These are phyloP conservation scores for Salvator merianae DNA, from an alignment of 2,113 vertebrate species.

Conservation along the genomic window DNA sequence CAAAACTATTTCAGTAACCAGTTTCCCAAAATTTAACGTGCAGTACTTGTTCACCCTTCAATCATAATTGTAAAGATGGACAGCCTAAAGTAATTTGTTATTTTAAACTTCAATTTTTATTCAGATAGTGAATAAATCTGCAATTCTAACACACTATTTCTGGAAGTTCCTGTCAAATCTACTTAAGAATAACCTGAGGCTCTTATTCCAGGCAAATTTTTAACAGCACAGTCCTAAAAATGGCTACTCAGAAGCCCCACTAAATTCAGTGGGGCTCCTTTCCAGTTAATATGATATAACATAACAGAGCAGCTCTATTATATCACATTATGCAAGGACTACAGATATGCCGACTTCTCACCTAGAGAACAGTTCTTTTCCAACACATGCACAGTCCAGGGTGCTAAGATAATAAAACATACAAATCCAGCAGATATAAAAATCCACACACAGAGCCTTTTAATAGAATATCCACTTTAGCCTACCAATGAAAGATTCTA, in stretches of 20 bases:
- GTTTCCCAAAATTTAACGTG: slow-evolving; percentile 16
- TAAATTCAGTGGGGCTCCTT: background rate
- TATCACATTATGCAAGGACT: background rate
- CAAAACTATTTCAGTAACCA: slow-evolving; percentile 21
- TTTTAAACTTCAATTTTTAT: slow-evolving; percentile 62
- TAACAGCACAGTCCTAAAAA: background rate
- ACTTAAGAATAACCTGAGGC: slow-evolving; percentile 36
- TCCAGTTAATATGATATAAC: background rate
- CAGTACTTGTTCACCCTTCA: slow-evolving; percentile 50
- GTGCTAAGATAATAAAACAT: background rate
- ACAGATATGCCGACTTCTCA: background rate
- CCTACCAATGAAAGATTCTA: background rate
- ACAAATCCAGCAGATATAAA: no score
- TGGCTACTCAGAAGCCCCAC: background rate
- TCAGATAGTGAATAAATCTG: slow-evolving; percentile 35
- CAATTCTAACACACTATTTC: slow-evolving; percentile 49
- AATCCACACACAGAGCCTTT: background rate
- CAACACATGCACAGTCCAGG: background rate
- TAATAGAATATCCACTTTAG: background rate
- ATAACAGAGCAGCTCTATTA: background rate
- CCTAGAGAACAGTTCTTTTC: background rate
- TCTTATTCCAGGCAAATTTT: slow-evolving; percentile 20
- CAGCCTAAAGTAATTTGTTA: slow-evolving; percentile 48
- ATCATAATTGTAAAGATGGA: slow-evolving; percentile 43
- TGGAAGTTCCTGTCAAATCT: slow-evolving; percentile 55